Evolutionary conservation across 2,113 vertebrate genomes (phyloP).

Genomic region (Tenebrosternarchus preto): DNA sequence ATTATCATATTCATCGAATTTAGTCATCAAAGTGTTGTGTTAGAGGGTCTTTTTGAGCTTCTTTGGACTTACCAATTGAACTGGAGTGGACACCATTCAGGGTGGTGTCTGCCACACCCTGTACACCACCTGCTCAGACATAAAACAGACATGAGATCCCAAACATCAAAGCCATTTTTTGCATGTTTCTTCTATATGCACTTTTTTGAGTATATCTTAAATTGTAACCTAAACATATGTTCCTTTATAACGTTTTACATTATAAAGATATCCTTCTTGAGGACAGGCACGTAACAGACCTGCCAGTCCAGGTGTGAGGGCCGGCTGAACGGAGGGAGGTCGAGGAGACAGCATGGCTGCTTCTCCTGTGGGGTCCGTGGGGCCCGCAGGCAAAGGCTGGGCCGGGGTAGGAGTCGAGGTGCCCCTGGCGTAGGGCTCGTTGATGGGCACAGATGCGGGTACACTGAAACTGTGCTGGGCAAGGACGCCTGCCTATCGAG

Average conservation of each 20-base stretch:
- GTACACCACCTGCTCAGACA: slow-evolving; percentile 1
- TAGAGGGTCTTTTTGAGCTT: too few species aligned
- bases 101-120: slow-evolving; percentile 5
- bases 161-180: not conserved
- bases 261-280: too few species aligned
- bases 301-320: slow-evolving; percentile 79
- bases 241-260: too few species aligned
- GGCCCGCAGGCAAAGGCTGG: slow-evolving; percentile 79
- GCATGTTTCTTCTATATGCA: too few species aligned
- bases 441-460: slow-evolving; percentile 83
- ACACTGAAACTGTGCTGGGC: slow-evolving; percentile 88
- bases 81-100: slow-evolving; percentile 40
- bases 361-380: slow-evolving; percentile 80
- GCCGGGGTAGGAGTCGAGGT: slow-evolving; percentile 79
- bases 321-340: slow-evolving; percentile 83
- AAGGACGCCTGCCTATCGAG: slow-evolving; percentile 77
- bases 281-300: slow-evolving; percentile 60
- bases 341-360: slow-evolving; percentile 83
- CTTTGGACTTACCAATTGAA: slow-evolving; percentile 35
- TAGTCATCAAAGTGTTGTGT: too few species aligned
- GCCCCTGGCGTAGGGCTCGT: slow-evolving; percentile 81
- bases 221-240: too few species aligned
- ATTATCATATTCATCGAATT: too few species aligned
- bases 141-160: not conserved
- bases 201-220: too few species aligned